phyloP scores from a whole-genome alignment of 2,797 vertebrate genomes.

The Dipus sagitta region DNA sequence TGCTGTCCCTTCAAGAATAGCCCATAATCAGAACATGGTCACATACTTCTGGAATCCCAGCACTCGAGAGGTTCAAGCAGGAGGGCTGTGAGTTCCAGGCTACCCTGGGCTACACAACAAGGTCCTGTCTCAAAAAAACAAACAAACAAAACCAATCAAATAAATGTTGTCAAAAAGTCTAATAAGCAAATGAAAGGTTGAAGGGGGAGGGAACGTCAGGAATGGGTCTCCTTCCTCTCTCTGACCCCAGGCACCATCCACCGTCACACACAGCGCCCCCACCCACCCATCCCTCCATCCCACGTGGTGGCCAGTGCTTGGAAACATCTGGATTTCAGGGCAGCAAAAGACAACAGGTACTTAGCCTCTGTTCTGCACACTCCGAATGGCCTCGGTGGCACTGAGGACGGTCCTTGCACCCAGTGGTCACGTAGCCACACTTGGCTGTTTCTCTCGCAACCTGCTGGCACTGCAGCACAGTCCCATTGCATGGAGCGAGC shows the following conservation, averaged over 20 bases:
- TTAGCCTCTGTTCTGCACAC: not conserved
- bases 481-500: constrained; percentile 4
- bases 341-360: not conserved
- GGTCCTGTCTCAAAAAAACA: not conserved
- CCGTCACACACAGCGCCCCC: not conserved
- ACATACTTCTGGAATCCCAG: not conserved
- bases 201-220: not conserved
- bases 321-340: not conserved
- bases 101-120: too few relatives aligned
- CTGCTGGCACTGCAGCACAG: not conserved
- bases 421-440: not conserved
- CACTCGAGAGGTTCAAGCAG: not conserved
- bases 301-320: not conserved
- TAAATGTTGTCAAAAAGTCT: not conserved
- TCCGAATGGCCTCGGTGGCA: not conserved
- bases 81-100: not conserved
- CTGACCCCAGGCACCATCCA: not conserved
- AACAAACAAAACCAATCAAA: too few relatives aligned
- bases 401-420: not conserved
- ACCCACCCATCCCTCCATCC: not conserved
- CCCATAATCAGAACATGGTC: not conserved
- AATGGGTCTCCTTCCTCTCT: not conserved
- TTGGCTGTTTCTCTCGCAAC: constrained; percentile 8
- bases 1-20: not conserved
- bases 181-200: not conserved